These are phyloP conservation scores for Parthenolecanium corni DNA, from an alignment of 2,888 invertebrate species.

Conservation along the genomic window DNA sequence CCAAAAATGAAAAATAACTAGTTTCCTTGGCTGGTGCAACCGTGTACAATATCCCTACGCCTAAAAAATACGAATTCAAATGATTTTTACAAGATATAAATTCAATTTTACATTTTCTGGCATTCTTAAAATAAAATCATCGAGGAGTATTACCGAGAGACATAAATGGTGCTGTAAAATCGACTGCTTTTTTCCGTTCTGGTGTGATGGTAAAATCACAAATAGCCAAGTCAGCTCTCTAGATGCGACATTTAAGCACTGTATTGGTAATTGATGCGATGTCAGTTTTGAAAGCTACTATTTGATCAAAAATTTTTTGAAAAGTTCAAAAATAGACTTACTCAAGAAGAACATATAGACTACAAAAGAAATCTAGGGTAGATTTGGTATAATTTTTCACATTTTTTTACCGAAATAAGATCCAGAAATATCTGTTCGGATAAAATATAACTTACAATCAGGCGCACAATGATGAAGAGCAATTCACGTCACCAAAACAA, in stretches of 20 bases:
- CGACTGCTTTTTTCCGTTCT: conserved; percentile 75
- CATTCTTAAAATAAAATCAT: background rate
- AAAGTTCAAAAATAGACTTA: too few relatives aligned
- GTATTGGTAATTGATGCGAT: too few relatives aligned
- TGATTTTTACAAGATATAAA: background rate
- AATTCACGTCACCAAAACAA: too few relatives aligned
- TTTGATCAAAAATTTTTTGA: too few relatives aligned
- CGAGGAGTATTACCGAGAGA: background rate
- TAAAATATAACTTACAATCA: too few relatives aligned
- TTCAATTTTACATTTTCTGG: background rate
- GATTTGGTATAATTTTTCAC: too few relatives aligned
- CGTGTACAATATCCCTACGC: conserved; percentile 76
- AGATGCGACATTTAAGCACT: conserved; percentile 32
- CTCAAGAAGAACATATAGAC: too few relatives aligned
- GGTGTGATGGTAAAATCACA: conserved; percentile 94
- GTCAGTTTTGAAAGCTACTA: too few relatives aligned
- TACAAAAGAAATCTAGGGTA: too few relatives aligned
- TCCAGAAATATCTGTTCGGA: too few relatives aligned
- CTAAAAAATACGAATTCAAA: conserved; percentile 36
- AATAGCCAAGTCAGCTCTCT: conserved; percentile 90
- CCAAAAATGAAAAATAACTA: conserved; percentile 77
- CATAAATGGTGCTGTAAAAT: conserved; percentile 97
- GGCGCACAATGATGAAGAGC: too few relatives aligned
- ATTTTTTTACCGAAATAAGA: too few relatives aligned
- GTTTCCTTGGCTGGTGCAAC: conserved; percentile 66